Evolutionary conservation across 2,888 invertebrate genomes (phyloP), one percentile per base, ranked within the genome.

Genomic region (Phaedon cochleariae): DNA sequence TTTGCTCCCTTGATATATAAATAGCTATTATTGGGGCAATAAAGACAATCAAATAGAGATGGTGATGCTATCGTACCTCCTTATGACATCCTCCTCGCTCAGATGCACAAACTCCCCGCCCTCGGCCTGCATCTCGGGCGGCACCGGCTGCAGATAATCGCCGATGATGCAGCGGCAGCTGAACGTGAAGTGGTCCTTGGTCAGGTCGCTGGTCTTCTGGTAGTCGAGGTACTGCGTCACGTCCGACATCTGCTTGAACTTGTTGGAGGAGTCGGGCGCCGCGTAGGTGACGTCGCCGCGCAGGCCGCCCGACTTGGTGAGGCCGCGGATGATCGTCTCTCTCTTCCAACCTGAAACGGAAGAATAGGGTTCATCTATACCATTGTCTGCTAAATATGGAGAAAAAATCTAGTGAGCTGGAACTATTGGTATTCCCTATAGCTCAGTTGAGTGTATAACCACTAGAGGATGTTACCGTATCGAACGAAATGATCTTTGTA

Each of bases 281-380:
- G 90, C 90, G 84, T 98, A 98, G 64, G 91, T 89, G 51, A 98
- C 97, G 79, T 98, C 97, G n/a, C 98, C 97, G 74, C 93, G 92
- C 71, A 94, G 91, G 70, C 92, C 91, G 41, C 96, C 96, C 76
- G 90, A 92, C 73, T 93, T 91, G 5, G 94, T 95, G 7, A 97
- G 87, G 4, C 94, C 94, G 70, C 92, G 90, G 76, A 97, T 95
- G 60, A 95, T 88, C 0, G 97, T 97, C 81, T 96, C 93, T n/a
- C 97, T 87, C 76, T 93, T 92, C 97, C 97, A 97, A 65, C 96
- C 96, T 84, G 57, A 26, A 48, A n/a, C n/a, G n/a, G n/a, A n/a
- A n/a, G n/a, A n/a, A n/a, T n/a, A n/a, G n/a, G n/a, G n/a, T n/a
- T n/a, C n/a, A n/a, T n/a, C n/a, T n/a, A n/a, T n/a, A n/a, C n/a